Evolutionary conservation across 1,140 invertebrate genomes (phyloP).

Genomic region (Tetramorium simillimum): DNA sequence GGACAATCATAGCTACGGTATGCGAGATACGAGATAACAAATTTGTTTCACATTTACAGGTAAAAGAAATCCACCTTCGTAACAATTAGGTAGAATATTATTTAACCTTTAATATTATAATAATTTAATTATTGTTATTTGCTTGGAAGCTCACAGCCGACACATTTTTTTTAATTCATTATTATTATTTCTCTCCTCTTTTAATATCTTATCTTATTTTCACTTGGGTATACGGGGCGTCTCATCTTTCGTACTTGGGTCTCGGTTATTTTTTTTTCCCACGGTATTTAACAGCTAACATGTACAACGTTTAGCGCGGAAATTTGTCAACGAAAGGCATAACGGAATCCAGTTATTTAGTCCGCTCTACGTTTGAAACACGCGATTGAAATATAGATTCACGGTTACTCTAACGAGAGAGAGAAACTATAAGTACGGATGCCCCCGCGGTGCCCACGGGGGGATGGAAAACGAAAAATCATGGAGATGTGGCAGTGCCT

Average conservation of each 20-base stretch:
- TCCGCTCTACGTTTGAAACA: slow-evolving; percentile 55
- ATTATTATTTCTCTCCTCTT: slow-evolving; percentile 76
- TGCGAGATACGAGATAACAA: slow-evolving; percentile 83
- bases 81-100: slow-evolving; percentile 83
- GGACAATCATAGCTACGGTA: slow-evolving; percentile 82
- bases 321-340: slow-evolving; percentile 66
- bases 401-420: slow-evolving; percentile 73
- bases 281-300: slow-evolving; percentile 64
- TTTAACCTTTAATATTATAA: slow-evolving; percentile 84
- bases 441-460: slow-evolving; percentile 21
- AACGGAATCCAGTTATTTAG: slow-evolving; percentile 41
- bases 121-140: slow-evolving; percentile 86
- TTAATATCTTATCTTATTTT: slow-evolving; percentile 79
- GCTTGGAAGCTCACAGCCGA: slow-evolving; percentile 86
- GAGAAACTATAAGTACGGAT: slow-evolving; percentile 74
- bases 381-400: slow-evolving; percentile 51
- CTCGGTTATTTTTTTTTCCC: slow-evolving; percentile 59
- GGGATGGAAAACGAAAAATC: slow-evolving; percentile 69
- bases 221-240: slow-evolving; percentile 77
- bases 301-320: slow-evolving; percentile 63
- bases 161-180: slow-evolving; percentile 83
- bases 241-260: slow-evolving; percentile 66
- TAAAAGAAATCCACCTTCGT: slow-evolving; percentile 82
- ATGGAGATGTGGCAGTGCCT: slow-evolving; percentile 83
- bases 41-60: slow-evolving; percentile 78